phyloP scores from a whole-genome alignment of 1,140 invertebrate genomes.

The Lepidurus couesii region DNA sequence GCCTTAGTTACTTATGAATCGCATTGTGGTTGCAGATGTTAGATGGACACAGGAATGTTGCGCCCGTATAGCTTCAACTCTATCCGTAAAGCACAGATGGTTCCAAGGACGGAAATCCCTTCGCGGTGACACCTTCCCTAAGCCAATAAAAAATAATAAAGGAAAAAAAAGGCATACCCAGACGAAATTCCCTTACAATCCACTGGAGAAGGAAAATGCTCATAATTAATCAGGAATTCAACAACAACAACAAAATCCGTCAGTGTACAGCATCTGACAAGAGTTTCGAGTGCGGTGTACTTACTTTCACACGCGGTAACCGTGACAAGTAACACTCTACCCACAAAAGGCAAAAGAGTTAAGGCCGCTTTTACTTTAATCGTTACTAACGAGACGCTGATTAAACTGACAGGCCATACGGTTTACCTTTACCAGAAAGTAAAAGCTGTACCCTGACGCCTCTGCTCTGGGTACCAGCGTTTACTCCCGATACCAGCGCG shows the following conservation, averaged over 20 bases:
- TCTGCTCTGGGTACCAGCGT: too few species aligned
- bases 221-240: not conserved
- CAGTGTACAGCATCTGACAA: too few species aligned
- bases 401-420: not conserved
- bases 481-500: too few species aligned
- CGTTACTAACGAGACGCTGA: not conserved
- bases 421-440: too few species aligned
- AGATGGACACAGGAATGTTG: not conserved
- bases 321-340: too few species aligned
- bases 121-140: not conserved
- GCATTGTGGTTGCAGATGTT: conserved; percentile 8
- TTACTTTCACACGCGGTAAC: too few species aligned
- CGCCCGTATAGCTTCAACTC: not conserved
- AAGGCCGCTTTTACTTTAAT: not conserved
- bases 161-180: too few species aligned
- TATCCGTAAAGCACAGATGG: not conserved
- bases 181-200: not conserved
- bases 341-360: not conserved
- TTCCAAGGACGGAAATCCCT: conserved; percentile 11
- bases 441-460: too few species aligned
- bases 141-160: too few species aligned
- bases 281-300: too few species aligned
- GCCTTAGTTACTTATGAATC: not conserved
- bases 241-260: too few species aligned
- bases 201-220: not conserved